Percentiles rank a stretch among this genome's conserved stretches.
These are phyloP conservation scores for Mythimna pallens DNA, from an alignment of 2,888 invertebrate species.

Conservation along the genomic window DNA sequence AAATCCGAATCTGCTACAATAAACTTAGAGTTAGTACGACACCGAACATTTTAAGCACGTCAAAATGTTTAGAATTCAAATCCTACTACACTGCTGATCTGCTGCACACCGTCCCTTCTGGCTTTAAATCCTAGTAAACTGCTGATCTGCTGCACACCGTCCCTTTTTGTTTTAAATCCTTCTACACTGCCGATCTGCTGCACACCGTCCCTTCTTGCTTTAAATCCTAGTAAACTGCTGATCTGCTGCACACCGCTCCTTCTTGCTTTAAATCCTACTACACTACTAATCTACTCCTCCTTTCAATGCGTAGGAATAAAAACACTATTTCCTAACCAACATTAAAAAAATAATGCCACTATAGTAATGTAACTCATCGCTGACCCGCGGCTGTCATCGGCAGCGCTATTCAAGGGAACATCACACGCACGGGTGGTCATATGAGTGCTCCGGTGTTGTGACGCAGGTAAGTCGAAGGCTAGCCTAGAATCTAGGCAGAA, in stretches of 20 bases:
- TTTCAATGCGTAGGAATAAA: not conserved
- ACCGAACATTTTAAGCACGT: not conserved
- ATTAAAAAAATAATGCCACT: not conserved
- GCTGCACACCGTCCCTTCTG: not conserved
- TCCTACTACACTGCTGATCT: not conserved
- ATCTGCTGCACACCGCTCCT: too few relatives aligned
- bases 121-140: too few relatives aligned
- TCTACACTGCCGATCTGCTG: not conserved
- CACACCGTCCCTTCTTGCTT: not conserved
- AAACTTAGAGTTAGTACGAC: not conserved
- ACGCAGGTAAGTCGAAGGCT: conserved; percentile 28
- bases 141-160: too few relatives aligned
- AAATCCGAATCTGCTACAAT: not conserved
- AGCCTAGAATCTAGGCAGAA: conserved; percentile 20
- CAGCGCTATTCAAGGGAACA: conserved; percentile 36
- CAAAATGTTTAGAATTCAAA: too few relatives aligned
- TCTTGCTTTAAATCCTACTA: too few relatives aligned
- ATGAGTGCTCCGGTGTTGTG: conserved; percentile 27
- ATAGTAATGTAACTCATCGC: conserved; percentile 5
- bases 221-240: too few relatives aligned
- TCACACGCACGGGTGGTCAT: conserved; percentile 49
- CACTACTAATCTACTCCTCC: not conserved
- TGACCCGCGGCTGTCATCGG: conserved; percentile 33
- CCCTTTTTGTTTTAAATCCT: too few relatives aligned
- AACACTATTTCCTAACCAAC: not conserved